Base-by-base conservation (phyloP, 2,797 vertebrate species). In the Platyrinchus mystaceus region DNA sequence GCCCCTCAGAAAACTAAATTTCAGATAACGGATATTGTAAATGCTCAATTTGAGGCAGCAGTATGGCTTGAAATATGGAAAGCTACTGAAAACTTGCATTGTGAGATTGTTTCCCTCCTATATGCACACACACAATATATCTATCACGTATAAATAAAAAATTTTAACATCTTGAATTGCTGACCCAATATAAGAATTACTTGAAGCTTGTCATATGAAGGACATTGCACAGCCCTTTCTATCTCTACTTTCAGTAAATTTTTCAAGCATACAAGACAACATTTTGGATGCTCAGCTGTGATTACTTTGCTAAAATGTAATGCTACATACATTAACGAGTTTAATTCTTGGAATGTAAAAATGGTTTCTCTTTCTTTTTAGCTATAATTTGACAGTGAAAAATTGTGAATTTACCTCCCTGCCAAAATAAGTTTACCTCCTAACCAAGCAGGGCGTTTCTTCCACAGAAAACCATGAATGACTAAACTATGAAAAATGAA, bases 251-350 rank as follows among this genome's bases (percentile, higher is more conserved):
- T 67, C 91, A 86, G 87, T 91, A 92, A 94, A 69, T 94, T 94
- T 93, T 94, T 94, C 67, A 82, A 87, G 88, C 77, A 82, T 73
- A 93, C 85, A 88, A 94, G 91, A 94, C 91, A 95, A 94, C 95
- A 96, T 96, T 96, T 96, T 97, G 91, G 93, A 96, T 95, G 95
- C 84, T 96, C 93, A 96, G 93, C 95, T 97, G 95, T 96, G 95
- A 97, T 96, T 97, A 97, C 94, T 96, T 96, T 90, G 94, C 95
- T 96, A 97, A 96, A 96, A 94, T 95, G 95, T 94, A 96, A 95
- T 97, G 94, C 95, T 96, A 96, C 95, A 96, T 97, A 96, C 94
- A 97, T 96, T 97, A 97, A 97, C 94, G 94, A 97, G 89, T 96
- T 97, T 96, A 97, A 97, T 97, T 97, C 95, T 96, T 97, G 95